These are phyloP conservation scores for Melospiza georgiana DNA, from an alignment of 2,113 vertebrate genomes.

Conservation along the genomic window DNA sequence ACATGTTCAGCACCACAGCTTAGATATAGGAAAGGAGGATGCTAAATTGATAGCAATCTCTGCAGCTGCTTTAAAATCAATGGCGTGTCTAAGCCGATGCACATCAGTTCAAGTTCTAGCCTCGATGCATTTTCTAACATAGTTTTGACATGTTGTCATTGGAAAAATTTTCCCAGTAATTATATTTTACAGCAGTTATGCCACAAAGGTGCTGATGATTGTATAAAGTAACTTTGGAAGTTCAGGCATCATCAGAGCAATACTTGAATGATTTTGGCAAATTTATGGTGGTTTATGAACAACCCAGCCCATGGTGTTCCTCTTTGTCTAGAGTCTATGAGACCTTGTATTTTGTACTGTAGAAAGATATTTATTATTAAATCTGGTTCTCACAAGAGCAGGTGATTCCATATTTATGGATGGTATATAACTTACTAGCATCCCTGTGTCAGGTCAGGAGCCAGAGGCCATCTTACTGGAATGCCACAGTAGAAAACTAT, in stretches of 20 bases:
- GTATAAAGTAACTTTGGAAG: background rate
- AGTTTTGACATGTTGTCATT: background rate
- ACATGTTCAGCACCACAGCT: accelerated
- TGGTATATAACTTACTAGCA: background rate
- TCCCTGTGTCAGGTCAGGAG: background rate
- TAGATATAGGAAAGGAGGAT: background rate
- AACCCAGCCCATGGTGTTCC: background rate
- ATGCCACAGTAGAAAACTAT: background rate
- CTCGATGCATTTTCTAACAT: background rate
- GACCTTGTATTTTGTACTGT: background rate
- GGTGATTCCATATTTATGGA: background rate
- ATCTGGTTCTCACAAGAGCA: background rate
- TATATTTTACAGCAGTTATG: background rate
- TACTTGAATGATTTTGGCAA: background rate
- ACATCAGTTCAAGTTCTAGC: background rate
- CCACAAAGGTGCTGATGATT: background rate
- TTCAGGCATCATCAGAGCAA: background rate
- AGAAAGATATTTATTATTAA: background rate
- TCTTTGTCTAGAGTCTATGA: background rate
- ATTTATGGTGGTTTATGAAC: background rate
- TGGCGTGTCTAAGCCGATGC: background rate
- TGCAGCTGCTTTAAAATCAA: background rate
- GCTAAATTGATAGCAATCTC: background rate
- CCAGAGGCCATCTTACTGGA: background rate
- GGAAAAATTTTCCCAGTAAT: background rate